Evolutionary conservation across 2,113 vertebrate species (phyloP).

Genomic region (Archilochus colubris): DNA sequence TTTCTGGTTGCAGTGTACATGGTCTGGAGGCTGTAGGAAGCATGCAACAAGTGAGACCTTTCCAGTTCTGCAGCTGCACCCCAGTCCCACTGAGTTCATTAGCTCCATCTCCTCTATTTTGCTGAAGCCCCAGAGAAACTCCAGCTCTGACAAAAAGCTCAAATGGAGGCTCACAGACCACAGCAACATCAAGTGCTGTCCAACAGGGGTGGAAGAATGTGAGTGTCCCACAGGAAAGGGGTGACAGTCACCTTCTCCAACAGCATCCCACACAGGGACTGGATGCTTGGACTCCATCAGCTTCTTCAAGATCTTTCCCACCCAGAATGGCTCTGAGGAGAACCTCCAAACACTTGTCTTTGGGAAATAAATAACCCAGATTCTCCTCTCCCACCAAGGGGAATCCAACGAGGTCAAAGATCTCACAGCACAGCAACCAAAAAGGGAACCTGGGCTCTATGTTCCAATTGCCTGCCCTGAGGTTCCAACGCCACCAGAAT

Average conservation of each 20-base stretch:
- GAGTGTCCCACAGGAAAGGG: neutral
- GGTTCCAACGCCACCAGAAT: neutral
- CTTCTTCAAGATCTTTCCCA: no score
- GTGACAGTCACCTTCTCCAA: neutral
- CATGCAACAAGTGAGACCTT: neutral
- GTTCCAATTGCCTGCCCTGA: neutral
- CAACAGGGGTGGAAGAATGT: neutral
- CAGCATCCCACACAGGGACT: neutral
- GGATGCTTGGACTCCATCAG: no score
- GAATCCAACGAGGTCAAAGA: neutral
- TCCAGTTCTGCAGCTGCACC: neutral
- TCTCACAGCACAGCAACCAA: neutral
- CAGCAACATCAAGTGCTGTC: conserved; percentile 43
- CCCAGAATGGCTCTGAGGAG: neutral
- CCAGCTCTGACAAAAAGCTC: neutral
- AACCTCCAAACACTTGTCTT: neutral
- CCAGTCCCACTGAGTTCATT: neutral
- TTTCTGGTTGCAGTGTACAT: neutral
- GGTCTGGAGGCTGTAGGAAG: neutral
- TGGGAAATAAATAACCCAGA: neutral
- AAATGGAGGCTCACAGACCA: neutral
- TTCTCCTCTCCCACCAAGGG: neutral
- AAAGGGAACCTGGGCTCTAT: neutral
- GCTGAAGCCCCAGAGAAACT: neutral
- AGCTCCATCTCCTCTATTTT: neutral